Evolutionary conservation across 92 coral and sea anemone species (phyloP).

Genomic region (Zoanthus sociatus): DNA sequence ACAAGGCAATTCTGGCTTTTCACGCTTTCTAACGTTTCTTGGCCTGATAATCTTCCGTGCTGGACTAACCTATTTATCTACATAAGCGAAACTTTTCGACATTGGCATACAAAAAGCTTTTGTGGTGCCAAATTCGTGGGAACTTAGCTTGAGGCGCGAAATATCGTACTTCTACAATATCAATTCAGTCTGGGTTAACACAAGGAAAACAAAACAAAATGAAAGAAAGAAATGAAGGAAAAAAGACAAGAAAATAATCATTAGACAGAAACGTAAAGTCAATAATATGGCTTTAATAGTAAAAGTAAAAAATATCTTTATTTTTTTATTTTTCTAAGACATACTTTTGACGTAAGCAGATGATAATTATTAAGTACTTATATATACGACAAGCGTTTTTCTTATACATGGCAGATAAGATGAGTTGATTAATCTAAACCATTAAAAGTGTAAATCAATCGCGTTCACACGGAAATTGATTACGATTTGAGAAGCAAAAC

Average conservation of each 20-base stretch:
- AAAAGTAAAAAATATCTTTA: slow-evolving; percentile 40
- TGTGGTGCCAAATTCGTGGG: too few relatives aligned
- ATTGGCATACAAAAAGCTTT: too few relatives aligned
- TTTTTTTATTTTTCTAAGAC: slow-evolving; percentile 6
- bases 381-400: too few relatives aligned
- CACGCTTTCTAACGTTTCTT: too few relatives aligned
- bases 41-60: too few relatives aligned
- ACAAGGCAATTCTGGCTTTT: too few relatives aligned
- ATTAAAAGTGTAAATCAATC: background rate
- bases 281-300: background rate
- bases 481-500: too few relatives aligned
- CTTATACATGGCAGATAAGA: background rate
- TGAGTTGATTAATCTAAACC: background rate
- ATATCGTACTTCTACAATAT: background rate
- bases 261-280: background rate
- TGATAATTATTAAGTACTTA: background rate
- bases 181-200: slow-evolving; percentile 44
- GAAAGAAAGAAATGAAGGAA: background rate
- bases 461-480: too few relatives aligned
- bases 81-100: too few relatives aligned
- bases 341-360: background rate
- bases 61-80: too few relatives aligned
- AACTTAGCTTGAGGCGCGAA: background rate
- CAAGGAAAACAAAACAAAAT: background rate
- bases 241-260: background rate